Evolutionary conservation across 2,888 invertebrate genomes (phyloP).

Genomic region (Morpho helenor): DNA sequence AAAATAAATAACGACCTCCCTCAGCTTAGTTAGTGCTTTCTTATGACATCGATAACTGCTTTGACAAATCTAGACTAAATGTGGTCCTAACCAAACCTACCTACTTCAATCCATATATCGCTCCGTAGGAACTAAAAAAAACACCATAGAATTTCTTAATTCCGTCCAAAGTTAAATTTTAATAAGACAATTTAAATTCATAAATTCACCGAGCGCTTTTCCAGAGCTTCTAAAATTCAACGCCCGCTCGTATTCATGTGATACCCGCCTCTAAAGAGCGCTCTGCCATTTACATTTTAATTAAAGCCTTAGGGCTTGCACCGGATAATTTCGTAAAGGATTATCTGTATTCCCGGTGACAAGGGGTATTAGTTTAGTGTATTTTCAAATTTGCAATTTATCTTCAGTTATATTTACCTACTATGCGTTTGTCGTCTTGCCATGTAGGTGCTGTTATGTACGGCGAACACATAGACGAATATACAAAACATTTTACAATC

Average conservation of each 20-base stretch:
- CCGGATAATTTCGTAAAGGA: conserved; percentile 59
- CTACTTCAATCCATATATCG: too few relatives aligned
- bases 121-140: too few relatives aligned
- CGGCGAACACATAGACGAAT: background rate
- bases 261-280: conserved; percentile 33
- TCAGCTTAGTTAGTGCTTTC: too few relatives aligned
- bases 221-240: conserved; percentile 26
- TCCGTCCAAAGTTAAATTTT: conserved; percentile 14
- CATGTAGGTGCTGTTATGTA: background rate
- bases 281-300: conserved; percentile 61
- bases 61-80: too few relatives aligned
- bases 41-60: too few relatives aligned
- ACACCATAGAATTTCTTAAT: too few relatives aligned
- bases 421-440: background rate
- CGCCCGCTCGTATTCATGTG: conserved; percentile 30
- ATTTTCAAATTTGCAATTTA: background rate
- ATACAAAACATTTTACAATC: background rate
- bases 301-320: conserved; percentile 55
- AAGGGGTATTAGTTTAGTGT: conserved; percentile 27
- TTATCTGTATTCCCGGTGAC: conserved; percentile 49
- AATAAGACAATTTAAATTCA: conserved; percentile 36
- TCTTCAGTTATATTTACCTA: background rate
- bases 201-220: conserved; percentile 33
- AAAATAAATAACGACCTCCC: too few relatives aligned
- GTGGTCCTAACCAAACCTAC: too few relatives aligned